Evolutionary conservation across 2,113 vertebrate genomes (phyloP).

Genomic region (Taxidea taxus): DNA sequence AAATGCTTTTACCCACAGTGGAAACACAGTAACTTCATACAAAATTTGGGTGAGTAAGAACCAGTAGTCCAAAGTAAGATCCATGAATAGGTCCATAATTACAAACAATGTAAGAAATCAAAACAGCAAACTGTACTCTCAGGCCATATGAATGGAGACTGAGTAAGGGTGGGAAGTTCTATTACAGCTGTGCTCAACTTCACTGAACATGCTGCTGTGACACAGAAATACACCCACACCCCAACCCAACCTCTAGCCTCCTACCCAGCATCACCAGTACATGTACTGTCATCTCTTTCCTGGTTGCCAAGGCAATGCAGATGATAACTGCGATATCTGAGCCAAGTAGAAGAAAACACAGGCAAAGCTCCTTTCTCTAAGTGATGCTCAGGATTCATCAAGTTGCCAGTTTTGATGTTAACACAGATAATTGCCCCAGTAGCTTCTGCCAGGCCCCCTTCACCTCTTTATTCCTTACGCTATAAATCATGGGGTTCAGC

Average conservation of each 20-base stretch:
- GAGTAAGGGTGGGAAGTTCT: background rate
- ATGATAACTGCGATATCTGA: background rate
- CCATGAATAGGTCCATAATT: background rate
- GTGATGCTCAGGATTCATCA: background rate
- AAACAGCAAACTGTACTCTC: background rate
- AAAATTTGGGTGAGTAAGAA: background rate
- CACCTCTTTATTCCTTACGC: conserved; percentile 53
- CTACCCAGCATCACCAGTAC: background rate
- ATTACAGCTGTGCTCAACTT: background rate
- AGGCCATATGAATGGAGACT: background rate
- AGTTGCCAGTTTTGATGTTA: background rate
- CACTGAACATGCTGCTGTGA: background rate
- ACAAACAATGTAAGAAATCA: background rate
- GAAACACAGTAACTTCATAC: background rate
- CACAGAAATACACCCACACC: background rate
- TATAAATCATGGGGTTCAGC: conserved; percentile 49
- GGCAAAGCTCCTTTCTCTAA: background rate
- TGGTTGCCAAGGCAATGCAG: background rate
- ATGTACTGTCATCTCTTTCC: rapidly evolving
- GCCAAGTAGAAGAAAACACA: background rate
- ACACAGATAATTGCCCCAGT: background rate
- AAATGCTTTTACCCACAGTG: background rate
- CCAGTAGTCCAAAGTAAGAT: background rate
- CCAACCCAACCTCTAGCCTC: background rate
- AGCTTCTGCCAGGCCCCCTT: conserved; percentile 38